These are phyloP conservation scores for Siniperca undulata DNA, from an alignment of 2,797 vertebrate species.

Conservation along the genomic window DNA sequence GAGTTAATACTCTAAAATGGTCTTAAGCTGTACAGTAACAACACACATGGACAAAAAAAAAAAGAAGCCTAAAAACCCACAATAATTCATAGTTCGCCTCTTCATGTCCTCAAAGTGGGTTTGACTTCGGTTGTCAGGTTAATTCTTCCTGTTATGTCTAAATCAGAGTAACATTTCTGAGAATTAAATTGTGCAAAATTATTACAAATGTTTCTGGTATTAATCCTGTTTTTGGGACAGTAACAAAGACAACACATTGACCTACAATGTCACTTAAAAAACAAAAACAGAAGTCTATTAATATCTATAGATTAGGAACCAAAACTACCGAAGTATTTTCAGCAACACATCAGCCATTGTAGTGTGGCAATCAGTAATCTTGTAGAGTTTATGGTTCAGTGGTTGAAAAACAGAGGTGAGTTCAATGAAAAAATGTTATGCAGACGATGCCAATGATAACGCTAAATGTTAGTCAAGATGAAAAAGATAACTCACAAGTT, in stretches of 20 bases:
- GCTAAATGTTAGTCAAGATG: neutral
- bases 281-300: constrained; percentile 1
- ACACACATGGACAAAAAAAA: neutral
- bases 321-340: constrained; percentile 14
- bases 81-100: neutral
- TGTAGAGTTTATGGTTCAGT: neutral
- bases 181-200: neutral
- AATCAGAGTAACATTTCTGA: neutral
- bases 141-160: neutral
- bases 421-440: neutral
- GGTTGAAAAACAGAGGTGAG: neutral
- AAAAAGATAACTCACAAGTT: neutral
- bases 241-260: neutral
- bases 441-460: neutral
- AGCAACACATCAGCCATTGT: neutral
- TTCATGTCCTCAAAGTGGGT: neutral
- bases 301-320: constrained; percentile 25
- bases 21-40: neutral
- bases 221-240: neutral
- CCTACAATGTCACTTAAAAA: neutral
- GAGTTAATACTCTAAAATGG: neutral
- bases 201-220: neutral
- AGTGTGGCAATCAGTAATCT: neutral
- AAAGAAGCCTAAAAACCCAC: neutral
- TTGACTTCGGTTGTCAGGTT: neutral